Evolutionary conservation across 2,113 vertebrate genomes (phyloP), one percentile per base, ranked within the genome.

Genomic region (Genyomyrus donnyi): DNA sequence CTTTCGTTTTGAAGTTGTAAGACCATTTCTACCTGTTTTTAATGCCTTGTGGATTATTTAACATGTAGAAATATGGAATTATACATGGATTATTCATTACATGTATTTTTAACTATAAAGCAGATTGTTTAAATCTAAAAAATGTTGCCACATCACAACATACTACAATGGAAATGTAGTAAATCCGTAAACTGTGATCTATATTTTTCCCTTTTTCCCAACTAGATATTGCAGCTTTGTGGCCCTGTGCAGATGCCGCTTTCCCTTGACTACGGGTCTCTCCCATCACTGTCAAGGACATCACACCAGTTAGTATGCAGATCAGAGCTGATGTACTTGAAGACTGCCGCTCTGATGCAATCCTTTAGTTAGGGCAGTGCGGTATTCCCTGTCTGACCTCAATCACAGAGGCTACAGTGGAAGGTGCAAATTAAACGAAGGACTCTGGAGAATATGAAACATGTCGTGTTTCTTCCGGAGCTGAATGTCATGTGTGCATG

Each of bases 341-440:
- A 97, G 97, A 97, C 97, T 97, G 97, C 98, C 97, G 96, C 97
- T 97, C 96, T 96, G 96, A 97, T 98, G 97, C 97, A 98, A 97
- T 98, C 97, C 97, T 97, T 98, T 97, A 97, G 96, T 97, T 96
- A 95, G 97, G 95, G 96, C 96, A 95, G 96, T 95, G 95, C 97
- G 95, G 97, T 97, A 96, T 96, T 95, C 96, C 95, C 94, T 88
- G 94, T 92, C 94, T 95, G 97, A 98, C 97, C 97, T 97, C 97
- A 97, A 97, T 98, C 97, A 97, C 94, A 92, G 92, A 93, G 95
- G 93, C 94, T 94, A 93, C 91, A 90, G 94, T 93, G 94, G 91
- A 42, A 91, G 91, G 91, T 62, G 77, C 92, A 90, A 92, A 92
- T 92, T 91, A 90, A 90, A 89, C 93, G 70, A 91, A 89, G 87